Conservation (phyloP, 2,888 invertebrate genomes). For the Heliconius hortense region DNA sequence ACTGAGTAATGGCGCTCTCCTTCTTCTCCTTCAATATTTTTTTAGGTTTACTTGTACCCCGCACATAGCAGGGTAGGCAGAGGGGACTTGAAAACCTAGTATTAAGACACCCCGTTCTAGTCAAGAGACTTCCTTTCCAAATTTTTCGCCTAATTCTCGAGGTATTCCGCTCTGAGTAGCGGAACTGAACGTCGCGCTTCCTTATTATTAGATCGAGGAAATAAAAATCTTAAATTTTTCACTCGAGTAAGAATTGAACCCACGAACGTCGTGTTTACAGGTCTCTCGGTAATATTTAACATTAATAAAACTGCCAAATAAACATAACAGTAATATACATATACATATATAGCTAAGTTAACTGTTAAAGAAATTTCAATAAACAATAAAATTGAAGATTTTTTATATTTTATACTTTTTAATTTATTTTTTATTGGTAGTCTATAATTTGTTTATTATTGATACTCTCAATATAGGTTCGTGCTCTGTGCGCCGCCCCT, state of each 20-base stretch:
- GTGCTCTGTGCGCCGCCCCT: constrained; percentile 83
- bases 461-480: constrained; percentile 64
- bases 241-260: neutral
- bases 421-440: neutral
- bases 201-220: neutral
- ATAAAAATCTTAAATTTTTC: neutral
- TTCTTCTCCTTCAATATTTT: no score
- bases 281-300: no score
- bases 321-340: neutral
- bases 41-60: neutral
- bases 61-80: neutral
- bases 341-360: neutral
- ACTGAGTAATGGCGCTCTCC: no score
- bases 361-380: neutral
- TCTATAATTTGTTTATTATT: neutral
- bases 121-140: neutral
- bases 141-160: neutral
- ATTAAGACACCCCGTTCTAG: neutral
- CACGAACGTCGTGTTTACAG: neutral
- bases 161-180: neutral
- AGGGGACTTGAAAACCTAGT: neutral
- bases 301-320: neutral
- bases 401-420: neutral
- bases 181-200: neutral
- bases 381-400: neutral